Percentiles rank a stretch among this genome's conserved stretches.
phyloP scores from a whole-genome alignment of 2,113 vertebrate genomes.

The Balaeniceps rex region DNA sequence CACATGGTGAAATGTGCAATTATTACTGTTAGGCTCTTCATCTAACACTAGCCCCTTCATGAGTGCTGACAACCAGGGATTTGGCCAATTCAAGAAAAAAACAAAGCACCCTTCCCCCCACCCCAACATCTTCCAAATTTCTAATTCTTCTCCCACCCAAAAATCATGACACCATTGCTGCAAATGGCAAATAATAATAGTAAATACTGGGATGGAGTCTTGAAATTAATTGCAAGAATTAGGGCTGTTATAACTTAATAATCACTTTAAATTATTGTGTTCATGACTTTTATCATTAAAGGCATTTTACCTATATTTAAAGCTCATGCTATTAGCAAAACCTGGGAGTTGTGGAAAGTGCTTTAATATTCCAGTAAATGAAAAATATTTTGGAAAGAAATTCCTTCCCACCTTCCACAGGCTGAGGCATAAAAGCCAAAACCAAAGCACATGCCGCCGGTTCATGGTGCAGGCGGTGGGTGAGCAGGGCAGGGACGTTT shows the following conservation, averaged over 20 bases:
- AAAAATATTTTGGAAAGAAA: background rate
- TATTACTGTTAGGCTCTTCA: background rate
- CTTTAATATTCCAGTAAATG: background rate
- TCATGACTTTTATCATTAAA: background rate
- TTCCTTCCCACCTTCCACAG: background rate
- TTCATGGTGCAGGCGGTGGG: background rate
- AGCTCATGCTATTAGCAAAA: background rate
- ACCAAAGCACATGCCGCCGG: rapidly evolving
- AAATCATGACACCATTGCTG: background rate
- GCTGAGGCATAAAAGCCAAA: background rate
- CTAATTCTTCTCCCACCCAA: background rate
- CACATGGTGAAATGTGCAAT: background rate
- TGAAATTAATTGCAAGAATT: background rate
- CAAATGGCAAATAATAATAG: background rate
- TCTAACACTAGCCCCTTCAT: background rate
- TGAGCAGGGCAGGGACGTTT: background rate
- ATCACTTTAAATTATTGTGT: background rate
- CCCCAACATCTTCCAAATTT: background rate
- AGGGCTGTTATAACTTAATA: background rate
- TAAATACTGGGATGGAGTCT: background rate
- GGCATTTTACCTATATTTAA: background rate
- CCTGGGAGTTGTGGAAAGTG: background rate
- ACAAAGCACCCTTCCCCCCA: background rate
- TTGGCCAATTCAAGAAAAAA: background rate
- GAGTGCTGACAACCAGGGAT: background rate